A percentile compares a stretch with the other conserved stretches of the same genome.
Evolutionary conservation across 2,113 vertebrate genomes (phyloP).

Genomic region (Heliornis fulica): DNA sequence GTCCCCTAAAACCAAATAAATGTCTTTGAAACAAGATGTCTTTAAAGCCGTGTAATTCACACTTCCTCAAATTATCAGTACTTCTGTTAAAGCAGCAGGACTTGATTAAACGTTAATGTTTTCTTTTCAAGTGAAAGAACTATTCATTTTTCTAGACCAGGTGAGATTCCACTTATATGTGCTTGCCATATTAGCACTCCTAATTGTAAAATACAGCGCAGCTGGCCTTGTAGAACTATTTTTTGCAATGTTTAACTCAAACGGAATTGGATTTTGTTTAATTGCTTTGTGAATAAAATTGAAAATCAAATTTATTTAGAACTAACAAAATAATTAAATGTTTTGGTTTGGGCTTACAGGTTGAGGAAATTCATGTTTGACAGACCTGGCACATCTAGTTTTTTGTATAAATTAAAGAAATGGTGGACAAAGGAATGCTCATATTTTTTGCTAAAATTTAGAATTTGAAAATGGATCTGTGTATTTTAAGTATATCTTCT

Average conservation of each 20-base stretch:
- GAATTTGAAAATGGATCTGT: neutral
- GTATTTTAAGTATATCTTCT: neutral
- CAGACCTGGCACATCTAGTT: neutral
- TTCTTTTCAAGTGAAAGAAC: constrained; percentile 43
- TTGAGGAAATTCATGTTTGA: neutral
- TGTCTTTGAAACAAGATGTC: neutral
- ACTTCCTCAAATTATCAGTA: neutral
- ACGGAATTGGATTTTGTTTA: neutral
- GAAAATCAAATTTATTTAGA: neutral
- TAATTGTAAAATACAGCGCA: neutral
- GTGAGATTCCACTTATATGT: constrained; percentile 15
- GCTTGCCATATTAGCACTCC: neutral
- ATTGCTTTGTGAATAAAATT: neutral
- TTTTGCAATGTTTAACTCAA: neutral
- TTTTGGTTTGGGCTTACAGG: neutral
- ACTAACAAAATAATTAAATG: neutral
- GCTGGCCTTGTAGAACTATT: neutral
- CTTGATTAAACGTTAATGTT: neutral
- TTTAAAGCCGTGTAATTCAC: neutral
- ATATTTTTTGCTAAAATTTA: neutral
- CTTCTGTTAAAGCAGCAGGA: constrained; percentile 9
- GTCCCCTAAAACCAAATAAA: neutral
- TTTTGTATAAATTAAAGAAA: neutral
- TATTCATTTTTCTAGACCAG: neutral
- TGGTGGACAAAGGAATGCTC: neutral